Conservation (phyloP, 2,797 vertebrate genomes). For the Epinephelus malabaricus region DNA sequence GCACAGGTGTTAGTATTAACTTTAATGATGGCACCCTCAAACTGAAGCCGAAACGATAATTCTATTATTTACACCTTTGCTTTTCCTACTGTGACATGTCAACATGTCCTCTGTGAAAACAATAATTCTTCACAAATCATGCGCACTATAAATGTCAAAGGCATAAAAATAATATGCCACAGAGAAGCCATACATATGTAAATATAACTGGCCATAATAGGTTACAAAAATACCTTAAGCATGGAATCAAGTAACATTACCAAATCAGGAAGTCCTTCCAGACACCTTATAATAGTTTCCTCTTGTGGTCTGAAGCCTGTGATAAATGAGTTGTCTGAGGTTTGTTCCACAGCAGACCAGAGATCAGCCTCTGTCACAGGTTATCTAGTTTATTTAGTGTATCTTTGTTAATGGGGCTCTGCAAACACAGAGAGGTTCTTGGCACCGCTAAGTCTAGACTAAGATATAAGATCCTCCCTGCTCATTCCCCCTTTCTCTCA, state of each 20-base stretch:
- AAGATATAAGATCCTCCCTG: constrained; percentile 33
- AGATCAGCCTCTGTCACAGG: constrained; percentile 24
- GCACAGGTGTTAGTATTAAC: neutral
- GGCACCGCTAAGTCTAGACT: constrained; percentile 86
- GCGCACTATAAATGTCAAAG: neutral
- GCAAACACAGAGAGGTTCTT: constrained; percentile 70
- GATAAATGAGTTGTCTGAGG: neutral
- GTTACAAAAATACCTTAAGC: neutral
- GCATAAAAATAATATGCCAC: neutral
- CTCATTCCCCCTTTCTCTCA: constrained; percentile 57
- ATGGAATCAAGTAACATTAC: neutral
- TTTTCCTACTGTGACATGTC: neutral
- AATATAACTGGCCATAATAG: neutral
- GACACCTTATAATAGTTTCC: neutral
- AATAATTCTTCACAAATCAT: neutral
- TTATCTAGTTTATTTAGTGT: constrained; percentile 71
- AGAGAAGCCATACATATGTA: neutral
- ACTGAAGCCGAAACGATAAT: neutral
- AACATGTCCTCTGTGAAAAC: neutral
- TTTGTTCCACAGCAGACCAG: neutral
- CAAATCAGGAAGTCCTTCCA: neutral
- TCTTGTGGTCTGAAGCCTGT: neutral
- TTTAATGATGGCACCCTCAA: neutral
- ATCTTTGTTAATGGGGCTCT: constrained; percentile 67
- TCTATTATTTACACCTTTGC: neutral